Conservation (phyloP, 2,888 invertebrate genomes). For the Yponomeuta malinellus region DNA sequence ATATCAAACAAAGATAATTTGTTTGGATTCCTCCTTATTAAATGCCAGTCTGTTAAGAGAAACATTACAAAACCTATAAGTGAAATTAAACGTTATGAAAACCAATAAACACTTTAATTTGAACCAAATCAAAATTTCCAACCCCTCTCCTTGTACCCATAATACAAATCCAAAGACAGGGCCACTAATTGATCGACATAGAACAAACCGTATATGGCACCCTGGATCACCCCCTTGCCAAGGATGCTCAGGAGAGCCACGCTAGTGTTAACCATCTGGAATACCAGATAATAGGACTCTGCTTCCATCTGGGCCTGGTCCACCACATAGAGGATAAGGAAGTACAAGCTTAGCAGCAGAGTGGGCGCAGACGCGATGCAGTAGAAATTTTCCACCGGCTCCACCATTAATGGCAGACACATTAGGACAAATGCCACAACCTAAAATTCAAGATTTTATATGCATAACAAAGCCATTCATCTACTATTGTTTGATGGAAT, state of each 20-base stretch:
- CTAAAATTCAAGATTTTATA: slow-evolving; percentile 50
- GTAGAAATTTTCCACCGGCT: slow-evolving; percentile 45
- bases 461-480: slow-evolving; percentile 24
- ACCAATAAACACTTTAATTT: background rate
- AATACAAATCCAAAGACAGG: slow-evolving; percentile 50
- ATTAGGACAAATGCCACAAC: slow-evolving; percentile 64
- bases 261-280: too few species aligned
- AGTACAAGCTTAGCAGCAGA: slow-evolving; percentile 47
- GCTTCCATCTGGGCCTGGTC: slow-evolving; percentile 63
- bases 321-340: slow-evolving; percentile 49
- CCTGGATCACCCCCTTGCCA: slow-evolving; percentile 35
- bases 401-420: slow-evolving; percentile 60
- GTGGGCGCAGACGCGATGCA: slow-evolving; percentile 61
- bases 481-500: slow-evolving; percentile 21
- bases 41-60: too few species aligned
- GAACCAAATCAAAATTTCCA: slow-evolving; percentile 33
- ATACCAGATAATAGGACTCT: slow-evolving; percentile 26
- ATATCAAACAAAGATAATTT: too few species aligned
- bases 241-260: slow-evolving; percentile 38
- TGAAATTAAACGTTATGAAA: background rate
- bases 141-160: slow-evolving; percentile 54
- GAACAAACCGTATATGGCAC: slow-evolving; percentile 37
- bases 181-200: slow-evolving; percentile 59
- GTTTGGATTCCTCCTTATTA: too few species aligned
- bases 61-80: too few species aligned